Evolutionary conservation across 2,113 vertebrate species (phyloP).

Genomic region (Poeciliopsis retropinna): DNA sequence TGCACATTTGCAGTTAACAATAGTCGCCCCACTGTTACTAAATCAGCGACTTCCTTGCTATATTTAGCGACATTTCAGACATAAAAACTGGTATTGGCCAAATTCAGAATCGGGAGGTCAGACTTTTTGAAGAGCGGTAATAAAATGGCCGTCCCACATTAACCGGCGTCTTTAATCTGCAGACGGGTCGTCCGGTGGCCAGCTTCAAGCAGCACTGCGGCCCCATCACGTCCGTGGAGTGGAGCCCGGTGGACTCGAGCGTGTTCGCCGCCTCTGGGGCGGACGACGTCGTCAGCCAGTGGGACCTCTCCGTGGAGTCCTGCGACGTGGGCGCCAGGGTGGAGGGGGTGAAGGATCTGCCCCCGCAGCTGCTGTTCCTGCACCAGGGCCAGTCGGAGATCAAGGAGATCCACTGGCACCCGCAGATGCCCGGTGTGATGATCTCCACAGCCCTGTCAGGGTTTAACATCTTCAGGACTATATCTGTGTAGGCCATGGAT

Average conservation of each 20-base stretch:
- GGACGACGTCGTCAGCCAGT: conserved; percentile 89
- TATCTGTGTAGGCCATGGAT: conserved; percentile 79
- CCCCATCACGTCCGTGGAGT: conserved; percentile 90
- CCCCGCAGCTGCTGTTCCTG: conserved; percentile 90
- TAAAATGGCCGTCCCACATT: not conserved
- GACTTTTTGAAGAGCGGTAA: too few species aligned
- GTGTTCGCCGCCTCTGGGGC: conserved; percentile 88
- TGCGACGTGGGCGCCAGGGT: conserved; percentile 77
- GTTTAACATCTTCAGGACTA: conserved; percentile 90
- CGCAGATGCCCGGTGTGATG: conserved; percentile 84
- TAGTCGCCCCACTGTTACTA: too few species aligned
- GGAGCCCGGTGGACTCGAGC: conserved; percentile 88
- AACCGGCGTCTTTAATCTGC: not conserved
- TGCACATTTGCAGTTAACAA: too few species aligned
- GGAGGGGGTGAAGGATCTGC: conserved; percentile 79
- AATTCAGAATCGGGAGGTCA: too few species aligned
- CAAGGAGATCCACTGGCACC: conserved; percentile 94
- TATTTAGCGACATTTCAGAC: too few species aligned
- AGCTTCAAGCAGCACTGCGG: conserved; percentile 92
- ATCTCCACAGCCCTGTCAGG: conserved; percentile 88
- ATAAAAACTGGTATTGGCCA: too few species aligned
- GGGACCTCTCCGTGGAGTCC: conserved; percentile 91
- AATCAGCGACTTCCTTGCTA: too few species aligned
- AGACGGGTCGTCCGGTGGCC: conserved; percentile 85
- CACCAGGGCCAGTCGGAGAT: conserved; percentile 92